Conservation (phyloP, 2,797 vertebrate genomes). For the Epinephelus malabaricus region DNA sequence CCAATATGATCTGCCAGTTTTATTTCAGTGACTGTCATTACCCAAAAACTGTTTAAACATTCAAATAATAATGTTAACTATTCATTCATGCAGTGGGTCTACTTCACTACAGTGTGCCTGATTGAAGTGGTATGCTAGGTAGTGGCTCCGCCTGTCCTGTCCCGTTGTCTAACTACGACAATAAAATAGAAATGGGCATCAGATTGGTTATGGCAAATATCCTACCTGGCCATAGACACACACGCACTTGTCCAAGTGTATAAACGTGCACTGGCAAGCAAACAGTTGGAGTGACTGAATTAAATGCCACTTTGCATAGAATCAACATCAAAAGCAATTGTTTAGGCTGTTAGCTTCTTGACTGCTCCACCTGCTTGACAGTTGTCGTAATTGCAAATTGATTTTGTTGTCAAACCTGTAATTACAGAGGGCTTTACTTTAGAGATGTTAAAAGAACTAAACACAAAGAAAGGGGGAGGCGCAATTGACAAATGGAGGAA, state of each 20-base stretch:
- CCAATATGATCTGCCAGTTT: neutral
- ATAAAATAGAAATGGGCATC: conserved; percentile 20
- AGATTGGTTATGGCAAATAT: conserved; percentile 23
- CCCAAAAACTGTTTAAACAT: neutral
- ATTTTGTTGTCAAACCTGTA: conserved; percentile 72
- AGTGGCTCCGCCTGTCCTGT: conserved; percentile 6
- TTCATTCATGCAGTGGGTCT: neutral
- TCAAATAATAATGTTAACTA: neutral
- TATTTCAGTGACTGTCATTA: neutral
- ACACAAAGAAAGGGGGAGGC: conserved; percentile 14
- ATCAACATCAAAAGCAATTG: conserved; percentile 61
- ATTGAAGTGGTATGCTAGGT: neutral
- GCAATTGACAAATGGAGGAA: conserved; percentile 7
- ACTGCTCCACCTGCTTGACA: conserved; percentile 61
- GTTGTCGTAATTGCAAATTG: conserved; percentile 76
- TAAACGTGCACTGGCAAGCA: conserved; percentile 32
- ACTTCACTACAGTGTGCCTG: neutral
- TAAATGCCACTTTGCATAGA: conserved; percentile 62
- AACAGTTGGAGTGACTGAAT: conserved; percentile 51
- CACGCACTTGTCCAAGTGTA: conserved; percentile 17
- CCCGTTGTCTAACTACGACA: conserved; percentile 4
- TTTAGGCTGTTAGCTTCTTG: conserved; percentile 52
- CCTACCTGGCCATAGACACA: conserved; percentile 26
- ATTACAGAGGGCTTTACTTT: conserved; percentile 58
- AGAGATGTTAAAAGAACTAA: conserved; percentile 46